Evolutionary conservation across 2,888 invertebrate species (phyloP).

Genomic region (Holacanthella duospinosa): DNA sequence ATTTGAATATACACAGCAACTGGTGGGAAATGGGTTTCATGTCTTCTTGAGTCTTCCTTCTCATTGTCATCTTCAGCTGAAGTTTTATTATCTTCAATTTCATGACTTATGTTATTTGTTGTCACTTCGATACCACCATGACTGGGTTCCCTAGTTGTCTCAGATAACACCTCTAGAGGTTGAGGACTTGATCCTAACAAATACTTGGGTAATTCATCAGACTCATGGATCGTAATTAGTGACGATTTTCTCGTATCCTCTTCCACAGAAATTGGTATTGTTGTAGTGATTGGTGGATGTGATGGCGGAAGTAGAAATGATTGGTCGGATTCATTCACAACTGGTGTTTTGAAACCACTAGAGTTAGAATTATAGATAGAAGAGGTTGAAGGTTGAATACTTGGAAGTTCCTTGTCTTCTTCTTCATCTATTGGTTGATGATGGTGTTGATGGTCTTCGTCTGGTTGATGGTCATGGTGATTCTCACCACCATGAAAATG

Average conservation of each 20-base stretch:
- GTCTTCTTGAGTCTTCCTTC: neutral
- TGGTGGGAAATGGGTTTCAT: neutral
- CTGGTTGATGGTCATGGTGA: slow-evolving; percentile 20
- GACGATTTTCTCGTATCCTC: too few relatives aligned
- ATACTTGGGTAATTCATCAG: too few relatives aligned
- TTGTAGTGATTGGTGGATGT: too few relatives aligned
- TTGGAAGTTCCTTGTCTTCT: neutral
- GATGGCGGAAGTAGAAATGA: too few relatives aligned
- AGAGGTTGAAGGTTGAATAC: neutral
- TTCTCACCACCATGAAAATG: slow-evolving; percentile 8
- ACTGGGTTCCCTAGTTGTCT: too few relatives aligned
- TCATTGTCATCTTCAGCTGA: neutral
- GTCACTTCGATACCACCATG: too few relatives aligned
- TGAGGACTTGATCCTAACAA: too few relatives aligned
- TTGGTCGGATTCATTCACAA: too few relatives aligned
- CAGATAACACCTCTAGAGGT: too few relatives aligned
- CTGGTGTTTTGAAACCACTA: neutral
- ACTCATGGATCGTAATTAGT: too few relatives aligned
- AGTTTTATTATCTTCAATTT: slow-evolving; percentile 4
- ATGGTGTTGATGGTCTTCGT: neutral
- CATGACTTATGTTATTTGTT: too few relatives aligned
- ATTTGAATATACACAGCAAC: slow-evolving; percentile 32
- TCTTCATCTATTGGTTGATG: neutral
- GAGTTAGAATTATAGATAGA: neutral
- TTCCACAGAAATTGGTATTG: too few relatives aligned